These are phyloP conservation scores for Parotocinclus haroldoi DNA, from an alignment of 2,797 vertebrate species.

Conservation along the genomic window DNA sequence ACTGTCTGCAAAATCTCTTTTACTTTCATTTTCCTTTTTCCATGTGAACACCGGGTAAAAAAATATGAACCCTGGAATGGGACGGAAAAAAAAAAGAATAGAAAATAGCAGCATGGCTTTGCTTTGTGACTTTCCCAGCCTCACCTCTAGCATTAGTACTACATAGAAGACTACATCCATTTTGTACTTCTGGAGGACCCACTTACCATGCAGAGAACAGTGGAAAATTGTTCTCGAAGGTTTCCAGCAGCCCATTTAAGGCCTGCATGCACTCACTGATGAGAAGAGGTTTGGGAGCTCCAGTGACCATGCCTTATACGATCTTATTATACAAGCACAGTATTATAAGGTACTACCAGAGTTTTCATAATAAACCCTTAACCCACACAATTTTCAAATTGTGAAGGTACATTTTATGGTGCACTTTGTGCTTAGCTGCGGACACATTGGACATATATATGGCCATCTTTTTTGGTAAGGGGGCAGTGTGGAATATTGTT, in stretches of 20 bases:
- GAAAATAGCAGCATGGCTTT: slow-evolving; percentile 4
- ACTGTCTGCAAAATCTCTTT: too few species aligned
- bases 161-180: slow-evolving; percentile 15
- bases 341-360: slow-evolving; percentile 21
- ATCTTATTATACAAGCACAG: slow-evolving; percentile 25
- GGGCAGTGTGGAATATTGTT: too few species aligned
- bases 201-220: slow-evolving; percentile 31
- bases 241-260: slow-evolving; percentile 30
- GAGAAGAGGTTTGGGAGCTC: slow-evolving; percentile 26
- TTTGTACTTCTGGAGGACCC: slow-evolving; percentile 34
- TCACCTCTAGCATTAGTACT: neutral
- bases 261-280: slow-evolving; percentile 20
- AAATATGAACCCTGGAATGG: too few species aligned
- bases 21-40: too few species aligned
- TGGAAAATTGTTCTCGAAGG: slow-evolving; percentile 28
- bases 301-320: slow-evolving; percentile 2
- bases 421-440: too few species aligned
- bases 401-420: too few species aligned
- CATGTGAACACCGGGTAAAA: too few species aligned
- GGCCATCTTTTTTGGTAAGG: too few species aligned
- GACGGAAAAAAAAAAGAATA: neutral
- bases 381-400: neutral
- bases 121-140: neutral
- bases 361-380: slow-evolving; percentile 16
- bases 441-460: too few species aligned